Percentiles rank a stretch among this genome's conserved stretches.
phyloP scores from a whole-genome alignment of 2,113 vertebrate genomes.

The Lophotis ruficrista region DNA sequence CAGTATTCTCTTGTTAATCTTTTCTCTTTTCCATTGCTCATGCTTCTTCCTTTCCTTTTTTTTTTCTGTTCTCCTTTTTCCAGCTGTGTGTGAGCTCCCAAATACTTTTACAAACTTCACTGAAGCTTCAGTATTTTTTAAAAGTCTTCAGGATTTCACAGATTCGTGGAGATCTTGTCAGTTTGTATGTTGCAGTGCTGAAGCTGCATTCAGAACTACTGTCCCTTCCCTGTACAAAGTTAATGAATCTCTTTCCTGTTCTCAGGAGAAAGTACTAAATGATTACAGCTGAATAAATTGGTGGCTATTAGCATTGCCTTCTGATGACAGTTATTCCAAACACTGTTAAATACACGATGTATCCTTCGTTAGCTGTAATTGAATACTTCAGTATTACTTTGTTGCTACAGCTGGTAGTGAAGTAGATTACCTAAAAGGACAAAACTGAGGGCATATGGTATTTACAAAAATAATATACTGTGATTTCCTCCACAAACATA shows the following conservation, averaged over 20 bases:
- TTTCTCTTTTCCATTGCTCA: neutral
- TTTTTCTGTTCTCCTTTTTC: neutral
- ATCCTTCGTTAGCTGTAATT: neutral
- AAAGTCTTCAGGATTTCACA: neutral
- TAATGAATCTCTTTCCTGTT: neutral
- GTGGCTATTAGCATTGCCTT: neutral
- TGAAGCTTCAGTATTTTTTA: neutral
- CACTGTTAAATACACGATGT: neutral
- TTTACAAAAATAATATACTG: neutral
- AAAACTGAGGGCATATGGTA: neutral
- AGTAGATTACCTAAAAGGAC: neutral
- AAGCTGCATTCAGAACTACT: neutral
- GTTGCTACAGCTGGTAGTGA: neutral
- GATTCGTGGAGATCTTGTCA: accelerated
- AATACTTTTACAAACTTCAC: neutral
- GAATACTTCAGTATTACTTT: neutral
- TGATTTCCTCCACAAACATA: neutral
- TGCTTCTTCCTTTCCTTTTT: neutral
- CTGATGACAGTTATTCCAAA: neutral
- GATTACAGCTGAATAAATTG: neutral
- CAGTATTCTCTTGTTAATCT: neutral
- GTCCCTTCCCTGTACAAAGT: neutral
- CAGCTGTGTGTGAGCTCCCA: neutral
- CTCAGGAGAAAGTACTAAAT: neutral
- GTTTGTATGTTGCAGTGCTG: neutral